phyloP scores from a whole-genome alignment of 2,888 invertebrate species.

The Dichetophora obliterata region DNA sequence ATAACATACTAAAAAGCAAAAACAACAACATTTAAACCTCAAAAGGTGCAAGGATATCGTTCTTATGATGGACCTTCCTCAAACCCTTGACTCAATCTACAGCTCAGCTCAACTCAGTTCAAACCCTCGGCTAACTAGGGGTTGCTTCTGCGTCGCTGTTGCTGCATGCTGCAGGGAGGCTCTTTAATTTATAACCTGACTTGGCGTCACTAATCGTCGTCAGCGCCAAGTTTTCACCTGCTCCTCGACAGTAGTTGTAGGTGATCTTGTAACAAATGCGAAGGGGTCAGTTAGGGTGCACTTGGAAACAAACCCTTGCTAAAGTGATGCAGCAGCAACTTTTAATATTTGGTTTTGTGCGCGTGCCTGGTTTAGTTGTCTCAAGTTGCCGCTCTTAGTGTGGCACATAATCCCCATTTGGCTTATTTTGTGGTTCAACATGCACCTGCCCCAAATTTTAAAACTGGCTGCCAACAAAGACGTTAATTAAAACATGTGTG shows the following conservation, averaged over 20 bases:
- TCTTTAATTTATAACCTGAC: conserved; percentile 59
- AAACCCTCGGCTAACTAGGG: neutral
- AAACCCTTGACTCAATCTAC: no score
- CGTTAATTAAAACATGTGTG: neutral
- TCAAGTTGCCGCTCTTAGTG: neutral
- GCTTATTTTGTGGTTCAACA: neutral
- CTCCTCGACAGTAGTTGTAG: conserved; percentile 6
- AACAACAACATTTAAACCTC: no score
- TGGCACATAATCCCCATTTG: conserved; percentile 11
- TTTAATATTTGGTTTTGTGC: conserved; percentile 9
- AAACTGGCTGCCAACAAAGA: neutral
- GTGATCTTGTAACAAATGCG: conserved; percentile 6
- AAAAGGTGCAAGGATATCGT: no score
- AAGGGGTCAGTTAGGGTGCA: conserved; percentile 5
- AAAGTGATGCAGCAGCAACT: conserved; percentile 10
- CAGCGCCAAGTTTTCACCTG: conserved; percentile 33
- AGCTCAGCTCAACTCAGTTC: neutral
- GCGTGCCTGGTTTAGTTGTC: neutral
- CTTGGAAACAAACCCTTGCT: no score
- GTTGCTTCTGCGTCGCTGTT: neutral
- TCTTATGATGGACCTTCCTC: no score
- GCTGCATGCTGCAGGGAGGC: neutral
- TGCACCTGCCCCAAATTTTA: conserved; percentile 14
- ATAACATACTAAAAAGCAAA: no score
- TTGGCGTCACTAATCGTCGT: conserved; percentile 51